Evolutionary conservation across 2,797 vertebrate genomes (phyloP).

Genomic region (Eulemur albifrons): DNA sequence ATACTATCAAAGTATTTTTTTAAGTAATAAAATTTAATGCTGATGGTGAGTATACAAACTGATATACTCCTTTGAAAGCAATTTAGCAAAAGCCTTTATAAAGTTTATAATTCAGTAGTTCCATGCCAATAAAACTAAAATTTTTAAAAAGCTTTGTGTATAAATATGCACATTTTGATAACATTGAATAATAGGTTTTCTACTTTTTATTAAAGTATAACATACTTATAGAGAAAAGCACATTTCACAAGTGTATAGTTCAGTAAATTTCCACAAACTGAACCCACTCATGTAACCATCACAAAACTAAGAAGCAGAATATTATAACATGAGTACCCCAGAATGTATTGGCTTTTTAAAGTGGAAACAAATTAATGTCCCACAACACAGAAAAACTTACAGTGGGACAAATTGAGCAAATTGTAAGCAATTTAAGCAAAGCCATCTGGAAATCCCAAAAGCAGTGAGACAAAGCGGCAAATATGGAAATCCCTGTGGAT

Average conservation of each 20-base stretch:
- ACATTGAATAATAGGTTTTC: neutral
- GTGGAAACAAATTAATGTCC: neutral
- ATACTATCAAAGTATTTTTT: conserved; percentile 14
- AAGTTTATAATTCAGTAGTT: neutral
- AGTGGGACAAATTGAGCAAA: neutral
- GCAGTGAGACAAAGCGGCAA: neutral
- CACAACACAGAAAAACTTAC: neutral
- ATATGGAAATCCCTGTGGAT: neutral
- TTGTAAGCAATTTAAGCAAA: neutral
- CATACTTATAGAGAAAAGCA: neutral
- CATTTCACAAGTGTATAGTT: neutral
- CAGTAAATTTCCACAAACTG: neutral
- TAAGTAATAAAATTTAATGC: neutral
- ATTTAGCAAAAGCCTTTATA: conserved; percentile 32
- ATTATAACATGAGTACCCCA: neutral
- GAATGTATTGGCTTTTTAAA: neutral
- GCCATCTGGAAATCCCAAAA: neutral
- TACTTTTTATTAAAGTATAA: conserved; percentile 23
- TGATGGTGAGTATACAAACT: neutral
- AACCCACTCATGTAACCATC: neutral
- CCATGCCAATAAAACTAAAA: conserved; percentile 12
- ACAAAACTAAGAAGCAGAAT: neutral
- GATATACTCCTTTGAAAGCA: conserved; percentile 4
- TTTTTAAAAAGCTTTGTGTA: neutral
- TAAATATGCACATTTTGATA: conserved; percentile 3